Percentiles rank a stretch among this genome's conserved stretches.
These are phyloP conservation scores for Crematogaster levior DNA, from an alignment of 2,888 invertebrate species.

Conservation along the genomic window DNA sequence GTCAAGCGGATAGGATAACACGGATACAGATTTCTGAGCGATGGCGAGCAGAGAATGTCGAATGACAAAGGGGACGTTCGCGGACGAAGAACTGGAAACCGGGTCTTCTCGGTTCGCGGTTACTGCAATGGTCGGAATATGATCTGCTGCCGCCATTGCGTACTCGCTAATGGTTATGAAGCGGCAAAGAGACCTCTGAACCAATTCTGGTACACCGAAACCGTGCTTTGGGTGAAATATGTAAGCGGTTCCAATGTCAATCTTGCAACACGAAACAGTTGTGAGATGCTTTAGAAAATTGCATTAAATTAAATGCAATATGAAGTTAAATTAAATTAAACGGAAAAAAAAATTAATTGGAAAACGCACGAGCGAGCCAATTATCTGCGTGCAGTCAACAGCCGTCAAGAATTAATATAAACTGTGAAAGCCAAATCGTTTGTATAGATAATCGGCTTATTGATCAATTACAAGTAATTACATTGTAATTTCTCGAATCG, in stretches of 20 bases:
- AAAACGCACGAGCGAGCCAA: neutral
- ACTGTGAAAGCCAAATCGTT: neutral
- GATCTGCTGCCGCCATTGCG: conserved; percentile 72
- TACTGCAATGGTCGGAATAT: conserved; percentile 68
- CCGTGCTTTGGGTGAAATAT: neutral
- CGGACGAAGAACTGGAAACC: conserved; percentile 18
- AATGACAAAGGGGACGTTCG: conserved; percentile 36
- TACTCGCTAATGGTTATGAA: conserved; percentile 70
- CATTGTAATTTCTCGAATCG: neutral
- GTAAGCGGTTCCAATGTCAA: neutral
- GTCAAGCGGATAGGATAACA: neutral
- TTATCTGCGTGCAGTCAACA: neutral
- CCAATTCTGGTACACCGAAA: conserved; percentile 45
- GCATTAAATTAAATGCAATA: neutral
- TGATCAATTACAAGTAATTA: neutral
- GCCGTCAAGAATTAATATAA: neutral
- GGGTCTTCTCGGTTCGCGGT: conserved; percentile 37
- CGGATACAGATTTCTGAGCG: neutral
- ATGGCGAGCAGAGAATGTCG: conserved; percentile 6
- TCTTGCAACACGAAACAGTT: neutral
- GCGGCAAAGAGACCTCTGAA: conserved; percentile 61
- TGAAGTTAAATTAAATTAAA: conserved; percentile 14
- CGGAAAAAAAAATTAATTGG: too few relatives aligned
- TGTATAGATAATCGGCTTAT: neutral
- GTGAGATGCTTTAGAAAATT: neutral